These are phyloP conservation scores for Oncorhynchus masou DNA, from an alignment of 2,113 vertebrate genomes.

Conservation along the genomic window DNA sequence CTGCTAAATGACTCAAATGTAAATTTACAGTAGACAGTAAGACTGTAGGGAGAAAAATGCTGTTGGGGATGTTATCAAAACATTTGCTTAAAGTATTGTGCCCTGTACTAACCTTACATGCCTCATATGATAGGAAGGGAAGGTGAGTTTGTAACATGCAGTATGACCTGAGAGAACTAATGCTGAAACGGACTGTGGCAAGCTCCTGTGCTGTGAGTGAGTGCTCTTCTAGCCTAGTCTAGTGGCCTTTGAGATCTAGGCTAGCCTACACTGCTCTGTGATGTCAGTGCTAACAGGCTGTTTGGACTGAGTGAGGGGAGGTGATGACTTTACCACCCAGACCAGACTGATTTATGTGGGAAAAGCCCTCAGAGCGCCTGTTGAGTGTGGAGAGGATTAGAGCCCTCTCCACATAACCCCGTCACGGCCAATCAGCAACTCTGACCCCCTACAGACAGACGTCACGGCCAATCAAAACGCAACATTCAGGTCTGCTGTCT, in stretches of 20 bases:
- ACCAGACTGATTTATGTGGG: conserved; percentile 80
- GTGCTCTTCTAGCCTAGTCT: conserved; percentile 2
- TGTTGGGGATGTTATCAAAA: background rate
- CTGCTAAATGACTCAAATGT: background rate
- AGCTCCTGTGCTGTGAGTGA: background rate
- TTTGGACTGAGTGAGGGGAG: conserved; percentile 62
- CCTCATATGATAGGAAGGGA: background rate
- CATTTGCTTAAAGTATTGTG: background rate
- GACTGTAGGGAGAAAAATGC: background rate
- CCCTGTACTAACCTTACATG: background rate
- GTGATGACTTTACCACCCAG: conserved; percentile 79
- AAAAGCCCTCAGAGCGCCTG: conserved; percentile 71
- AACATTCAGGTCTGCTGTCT: conserved; percentile 28
- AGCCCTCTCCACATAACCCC: conserved; percentile 59
- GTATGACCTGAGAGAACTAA: background rate
- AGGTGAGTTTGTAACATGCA: background rate
- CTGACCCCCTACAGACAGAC: conserved; percentile 61
- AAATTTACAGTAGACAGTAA: background rate
- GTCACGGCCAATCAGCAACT: conserved; percentile 70
- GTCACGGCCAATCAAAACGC: conserved; percentile 61
- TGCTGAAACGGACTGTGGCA: background rate
- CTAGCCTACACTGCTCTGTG: conserved; percentile 47
- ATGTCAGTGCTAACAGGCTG: conserved; percentile 63
- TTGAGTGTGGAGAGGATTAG: conserved; percentile 76
- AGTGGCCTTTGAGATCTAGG: conserved; percentile 30